phyloP scores from a whole-genome alignment of 2,113 vertebrate species.

The Scopus umbretta region DNA sequence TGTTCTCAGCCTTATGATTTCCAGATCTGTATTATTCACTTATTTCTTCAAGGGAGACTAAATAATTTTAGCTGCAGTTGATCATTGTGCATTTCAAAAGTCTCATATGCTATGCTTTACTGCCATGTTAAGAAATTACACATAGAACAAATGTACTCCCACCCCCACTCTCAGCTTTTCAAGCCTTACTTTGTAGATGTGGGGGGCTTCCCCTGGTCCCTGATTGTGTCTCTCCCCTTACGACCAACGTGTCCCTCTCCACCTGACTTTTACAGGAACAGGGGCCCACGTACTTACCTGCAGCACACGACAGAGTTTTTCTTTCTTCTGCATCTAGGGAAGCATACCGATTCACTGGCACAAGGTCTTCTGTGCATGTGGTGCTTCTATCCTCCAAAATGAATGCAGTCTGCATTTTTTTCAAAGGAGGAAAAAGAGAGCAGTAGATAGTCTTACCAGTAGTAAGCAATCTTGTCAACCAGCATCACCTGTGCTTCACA shows the following conservation, averaged over 20 bases:
- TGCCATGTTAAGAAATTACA: not conserved
- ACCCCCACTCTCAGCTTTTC: not conserved
- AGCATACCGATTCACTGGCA: fast-evolving
- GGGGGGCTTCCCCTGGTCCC: not conserved
- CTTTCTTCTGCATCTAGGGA: not conserved
- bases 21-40: conserved; percentile 68
- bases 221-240: not conserved
- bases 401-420: not conserved
- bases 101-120: not conserved
- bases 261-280: no score
- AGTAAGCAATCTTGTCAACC: not conserved
- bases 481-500: not conserved
- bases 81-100: conserved; percentile 27
- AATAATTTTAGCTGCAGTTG: conserved; percentile 33
- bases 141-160: not conserved
- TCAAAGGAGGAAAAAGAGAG: not conserved
- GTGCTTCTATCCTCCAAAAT: not conserved
- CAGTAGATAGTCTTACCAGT: not conserved
- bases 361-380: not conserved
- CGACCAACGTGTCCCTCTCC: fast-evolving
- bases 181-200: not conserved
- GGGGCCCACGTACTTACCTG: not conserved
- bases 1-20: conserved; percentile 75
- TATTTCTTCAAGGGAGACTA: conserved; percentile 73
- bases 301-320: fast-evolving